Evolutionary conservation across 2,888 invertebrate genomes (phyloP).

Genomic region (Anodontia alba): DNA sequence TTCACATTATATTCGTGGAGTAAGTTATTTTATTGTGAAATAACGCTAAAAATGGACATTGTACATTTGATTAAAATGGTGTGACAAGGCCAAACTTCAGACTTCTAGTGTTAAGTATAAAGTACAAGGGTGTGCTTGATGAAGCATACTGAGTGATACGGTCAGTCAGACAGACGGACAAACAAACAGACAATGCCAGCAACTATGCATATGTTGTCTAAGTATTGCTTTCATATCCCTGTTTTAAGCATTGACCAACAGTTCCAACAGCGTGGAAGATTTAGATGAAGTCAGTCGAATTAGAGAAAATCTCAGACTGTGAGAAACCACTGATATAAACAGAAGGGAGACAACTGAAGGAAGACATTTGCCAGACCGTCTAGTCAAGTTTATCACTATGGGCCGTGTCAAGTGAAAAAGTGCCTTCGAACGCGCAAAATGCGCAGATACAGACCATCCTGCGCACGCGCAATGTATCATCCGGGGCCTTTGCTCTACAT

Average conservation of each 20-base stretch:
- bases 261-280: no score
- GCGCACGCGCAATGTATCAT: no score
- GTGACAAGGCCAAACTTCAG: constrained; percentile 60
- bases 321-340: not conserved
- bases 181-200: not conserved
- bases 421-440: no score
- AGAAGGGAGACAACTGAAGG: not conserved
- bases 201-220: no score
- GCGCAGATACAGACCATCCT: no score
- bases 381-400: constrained; percentile 1
- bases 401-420: no score
- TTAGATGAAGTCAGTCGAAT: no score
- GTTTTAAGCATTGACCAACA: no score
- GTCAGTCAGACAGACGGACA: constrained; percentile 13
- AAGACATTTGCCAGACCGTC: not conserved
- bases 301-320: no score
- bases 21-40: not conserved
- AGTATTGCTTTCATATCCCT: no score
- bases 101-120: constrained; percentile 37
- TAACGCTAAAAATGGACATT: constrained; percentile 50
- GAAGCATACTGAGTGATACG: not conserved
- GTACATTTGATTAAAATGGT: constrained; percentile 49
- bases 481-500: no score
- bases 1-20: no score
- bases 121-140: constrained; percentile 47